Base-by-base conservation (phyloP, 2,888 invertebrate genomes). In the Drosophila engyochracea region DNA sequence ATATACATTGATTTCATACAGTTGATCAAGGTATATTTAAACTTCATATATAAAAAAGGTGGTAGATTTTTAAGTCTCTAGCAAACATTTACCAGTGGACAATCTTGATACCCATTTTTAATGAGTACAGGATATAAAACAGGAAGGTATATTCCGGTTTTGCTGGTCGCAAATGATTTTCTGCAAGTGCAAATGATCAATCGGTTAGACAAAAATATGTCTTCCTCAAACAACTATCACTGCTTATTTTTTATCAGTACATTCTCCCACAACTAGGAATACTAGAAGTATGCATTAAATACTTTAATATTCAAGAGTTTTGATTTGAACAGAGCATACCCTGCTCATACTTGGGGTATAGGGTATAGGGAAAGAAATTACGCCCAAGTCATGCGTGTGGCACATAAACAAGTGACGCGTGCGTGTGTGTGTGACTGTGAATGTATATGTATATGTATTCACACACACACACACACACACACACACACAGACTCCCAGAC, bases 341-440 rank as follows among this genome's bases (percentile, higher is more conserved):
- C 44, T 16, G 22, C 37, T 35, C 22, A 9, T n/a, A 16, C 22
- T 61, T 28, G 28, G 35, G 28, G 28, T 70, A 22, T 4, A 59
- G 70, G 54, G 61, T 68, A 75, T 63, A 63, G 57, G 25, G 58
- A 9, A 81, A 69, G 74, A 83, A 86, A 87, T 84, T 87, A 76
- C 69, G 65, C 70, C 76, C 70, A 74, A 84, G 83, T 84, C 83
- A 87, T 87, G 83, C 85, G 82, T 83, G 82, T 73, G 79, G 74
- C 79, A 87, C 87, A 87, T 83, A 87, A 83, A 83, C 87, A 87
- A 87, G 83, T 74, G 76, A 64, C 73, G 55, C 66, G 47, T 54
- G 58, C 33, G 28, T 6, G 64, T 65, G 63, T 65, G 37, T 57
- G 25, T 31, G 35, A 47, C 35, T 57, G 28, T 61, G 39, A 60